phyloP scores from a whole-genome alignment of 2,888 invertebrate species.

The Horisme vitalbata region DNA sequence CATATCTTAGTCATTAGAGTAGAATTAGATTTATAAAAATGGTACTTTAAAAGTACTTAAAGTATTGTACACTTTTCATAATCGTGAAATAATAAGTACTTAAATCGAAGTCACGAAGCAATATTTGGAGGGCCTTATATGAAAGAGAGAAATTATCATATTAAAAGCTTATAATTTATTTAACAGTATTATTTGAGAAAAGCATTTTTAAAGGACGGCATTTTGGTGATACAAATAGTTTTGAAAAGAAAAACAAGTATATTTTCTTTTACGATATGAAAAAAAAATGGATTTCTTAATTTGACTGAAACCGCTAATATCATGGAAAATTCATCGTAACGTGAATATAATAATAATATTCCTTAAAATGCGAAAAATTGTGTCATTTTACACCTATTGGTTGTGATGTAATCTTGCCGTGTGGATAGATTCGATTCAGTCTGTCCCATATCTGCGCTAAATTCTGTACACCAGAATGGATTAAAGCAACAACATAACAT shows the following conservation, averaged over 20 bases:
- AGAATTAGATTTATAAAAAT: conserved; percentile 49
- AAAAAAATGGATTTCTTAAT: background rate
- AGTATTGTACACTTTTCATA: conserved; percentile 31
- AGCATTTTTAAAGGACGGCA: conserved; percentile 51
- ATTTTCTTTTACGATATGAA: no score
- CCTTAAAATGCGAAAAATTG: no score
- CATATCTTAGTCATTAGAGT: conserved; percentile 79
- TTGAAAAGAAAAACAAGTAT: no score
- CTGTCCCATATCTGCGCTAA: no score
- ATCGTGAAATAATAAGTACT: conserved; percentile 31
- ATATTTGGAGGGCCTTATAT: conserved; percentile 70
- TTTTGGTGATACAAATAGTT: conserved; percentile 54
- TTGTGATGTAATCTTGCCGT: no score
- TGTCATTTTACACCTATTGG: background rate
- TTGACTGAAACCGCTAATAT: background rate
- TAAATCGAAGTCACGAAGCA: conserved; percentile 52
- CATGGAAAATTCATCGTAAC: no score
- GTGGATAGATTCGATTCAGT: no score
- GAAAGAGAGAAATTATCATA: conserved; percentile 48
- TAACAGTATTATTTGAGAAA: conserved; percentile 62
- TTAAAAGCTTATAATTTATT: conserved; percentile 42
- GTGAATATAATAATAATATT: no score
- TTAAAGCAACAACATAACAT: conserved; percentile 3
- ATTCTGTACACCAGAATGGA: no score
- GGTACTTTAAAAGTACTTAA: conserved; percentile 76